Base-by-base conservation (phyloP, 2,888 invertebrate genomes). In the Dusona sp. region DNA sequence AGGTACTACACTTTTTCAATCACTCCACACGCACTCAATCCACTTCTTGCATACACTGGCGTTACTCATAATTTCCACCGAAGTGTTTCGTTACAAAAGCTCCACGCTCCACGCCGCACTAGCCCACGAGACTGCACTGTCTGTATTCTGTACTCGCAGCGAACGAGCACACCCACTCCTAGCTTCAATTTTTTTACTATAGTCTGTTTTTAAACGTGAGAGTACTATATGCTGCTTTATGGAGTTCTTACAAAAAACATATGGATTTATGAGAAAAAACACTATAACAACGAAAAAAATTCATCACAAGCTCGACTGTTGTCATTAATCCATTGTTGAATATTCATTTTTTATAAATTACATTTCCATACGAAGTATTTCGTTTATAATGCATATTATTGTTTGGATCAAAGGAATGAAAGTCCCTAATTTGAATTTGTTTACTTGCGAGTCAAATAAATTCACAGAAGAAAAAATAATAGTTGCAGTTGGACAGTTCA, bases 31-130 rank as follows among this genome's bases (percentile, higher is more conserved):
- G 73, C 67, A 74, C 67, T 74, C 81, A 51, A 81, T 67, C 38
- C 74, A 73, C 65, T 51, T 45, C 67, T 73, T 74, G 65, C 38
- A 29, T 81, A 38, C 74, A 65, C 81, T 38, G 38, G 36, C 65
- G 74, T 81, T 74, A 81, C 81, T 81, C 74, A 81, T 81, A 74
- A 67, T 79, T 72, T 64, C 36, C 64, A 61, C 79, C 72, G 36
- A 38, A 65, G 65, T 38, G 54, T 25, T 74, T 67, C 74, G 48
- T 36, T 73, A 48, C 61, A 36, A 38, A 45, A 9, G 19, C 61
- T 29, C 51, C 54, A 54, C 77, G 74, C 74, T 54, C 61, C 78
- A 79, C 79, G 79, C 68, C 42, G 33, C 57, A 70, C 54, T 45
- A 42, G 29, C 77, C 77, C n/a, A 33, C 65, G 48, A 36, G 79